Evolutionary conservation across 2,888 invertebrate species (phyloP), one percentile per base, ranked within the genome.

Genomic region (Strigamia maritima): DNA sequence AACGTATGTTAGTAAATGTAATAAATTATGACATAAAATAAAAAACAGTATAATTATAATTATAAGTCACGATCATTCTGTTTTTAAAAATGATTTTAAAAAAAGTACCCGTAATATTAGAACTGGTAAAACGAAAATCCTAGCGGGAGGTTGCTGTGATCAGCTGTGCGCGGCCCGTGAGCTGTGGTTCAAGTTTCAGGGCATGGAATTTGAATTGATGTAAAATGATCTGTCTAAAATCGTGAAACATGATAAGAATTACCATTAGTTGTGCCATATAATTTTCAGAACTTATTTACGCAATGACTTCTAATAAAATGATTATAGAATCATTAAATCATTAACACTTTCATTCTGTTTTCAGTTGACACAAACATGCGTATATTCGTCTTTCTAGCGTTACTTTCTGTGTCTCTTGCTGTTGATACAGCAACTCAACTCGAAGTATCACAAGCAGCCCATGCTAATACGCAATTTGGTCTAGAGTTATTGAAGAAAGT

Each of bases 381-480:
- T n/a, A 1, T 28, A 14, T 24, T 70, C 70, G n/a, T 70, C 28
- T 4, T 70, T 7, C 8, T 70, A 28, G 12, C 28, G 2, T 26
- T 70, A 26, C 26, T 12, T 28, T 24, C 28, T 2, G 26, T 26
- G 2, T 28, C 28, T 28, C 14, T 28, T 70, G 70, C 70, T 26
- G 70, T 28, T n/a, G 26, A 75, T 14, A 35, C 19, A 1, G 16
- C 76, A 22, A 75, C 28, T 24, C 8, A 35, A 75, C 0, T 12
- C 28, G 76, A 75, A 16, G 22, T 75, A 7, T 40, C 38, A 6
- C 12, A 75, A 35, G 77, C 77, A 14, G 44, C 77, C 1, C 10
- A 24, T 7, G 77, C 77, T 19, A 77, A 77, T 28, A 77, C 44
- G 4, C 19, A 77, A 77, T 77, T 77, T 24, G 22, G 44, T 12